These are phyloP conservation scores for Chloropsis cyanopogon DNA, from an alignment of 2,113 vertebrate genomes.

Conservation along the genomic window DNA sequence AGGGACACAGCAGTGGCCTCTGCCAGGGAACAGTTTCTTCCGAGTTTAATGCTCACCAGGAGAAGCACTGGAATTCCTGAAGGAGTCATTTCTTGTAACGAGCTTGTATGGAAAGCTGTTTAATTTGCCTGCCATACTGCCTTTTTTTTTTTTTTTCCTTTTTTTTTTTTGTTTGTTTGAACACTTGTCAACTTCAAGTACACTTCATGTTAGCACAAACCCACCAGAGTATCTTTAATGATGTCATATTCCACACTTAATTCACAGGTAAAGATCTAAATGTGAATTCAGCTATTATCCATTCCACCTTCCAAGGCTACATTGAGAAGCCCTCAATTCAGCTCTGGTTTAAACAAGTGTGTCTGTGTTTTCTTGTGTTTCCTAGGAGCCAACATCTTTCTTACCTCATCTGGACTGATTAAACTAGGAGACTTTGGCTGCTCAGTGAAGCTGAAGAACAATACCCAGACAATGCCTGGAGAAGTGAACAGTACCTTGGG, in stretches of 20 bases:
- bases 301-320: background rate
- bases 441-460: constrained; percentile 97
- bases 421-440: constrained; percentile 98
- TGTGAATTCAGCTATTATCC: background rate
- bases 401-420: constrained; percentile 94
- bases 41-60: background rate
- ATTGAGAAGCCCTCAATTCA: background rate
- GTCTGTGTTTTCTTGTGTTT: background rate
- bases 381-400: constrained; percentile 96
- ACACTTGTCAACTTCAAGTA: background rate
- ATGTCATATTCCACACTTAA: background rate
- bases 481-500: constrained; percentile 98
- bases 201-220: background rate
- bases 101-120: background rate
- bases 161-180: background rate
- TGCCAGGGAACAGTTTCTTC: background rate
- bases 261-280: background rate
- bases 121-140: background rate
- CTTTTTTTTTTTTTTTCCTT: background rate
- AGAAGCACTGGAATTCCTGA: background rate
- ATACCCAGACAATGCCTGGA: constrained; percentile 97
- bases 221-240: background rate
- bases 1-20: background rate
- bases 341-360: background rate
- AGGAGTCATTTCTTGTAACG: background rate